These are phyloP conservation scores for Elegia similella DNA, from an alignment of 2,888 invertebrate species.

Conservation along the genomic window DNA sequence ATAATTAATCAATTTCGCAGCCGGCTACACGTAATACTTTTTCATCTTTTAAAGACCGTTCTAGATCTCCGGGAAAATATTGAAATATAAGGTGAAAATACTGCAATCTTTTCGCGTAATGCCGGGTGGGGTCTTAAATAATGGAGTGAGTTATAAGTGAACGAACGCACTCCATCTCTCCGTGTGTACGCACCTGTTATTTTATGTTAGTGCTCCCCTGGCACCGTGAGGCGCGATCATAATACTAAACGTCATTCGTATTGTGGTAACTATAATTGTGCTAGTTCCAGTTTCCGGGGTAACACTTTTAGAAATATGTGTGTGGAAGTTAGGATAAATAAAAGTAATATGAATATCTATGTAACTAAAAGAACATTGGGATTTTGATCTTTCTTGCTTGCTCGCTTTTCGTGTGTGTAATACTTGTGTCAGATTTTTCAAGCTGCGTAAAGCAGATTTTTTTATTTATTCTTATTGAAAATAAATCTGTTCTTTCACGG, in stretches of 20 bases:
- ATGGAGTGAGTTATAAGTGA: conserved; percentile 37
- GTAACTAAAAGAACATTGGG: no score
- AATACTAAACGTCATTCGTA: conserved; percentile 42
- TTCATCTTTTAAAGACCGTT: no score
- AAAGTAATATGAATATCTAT: no score
- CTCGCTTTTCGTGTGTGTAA: no score
- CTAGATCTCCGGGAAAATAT: neutral
- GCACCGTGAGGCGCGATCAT: conserved; percentile 34
- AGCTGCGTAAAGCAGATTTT: no score
- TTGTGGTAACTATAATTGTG: conserved; percentile 29
- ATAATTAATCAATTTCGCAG: neutral
- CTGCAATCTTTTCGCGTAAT: conserved; percentile 19
- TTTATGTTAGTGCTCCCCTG: neutral
- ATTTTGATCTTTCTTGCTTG: no score
- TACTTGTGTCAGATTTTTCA: no score
- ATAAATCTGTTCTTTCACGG: no score
- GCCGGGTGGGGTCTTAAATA: conserved; percentile 29
- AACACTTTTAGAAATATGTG: neutral
- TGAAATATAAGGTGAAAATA: neutral
- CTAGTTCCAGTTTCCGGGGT: neutral
- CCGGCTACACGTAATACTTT: no score
- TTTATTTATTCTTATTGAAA: no score
- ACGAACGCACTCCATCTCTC: conserved; percentile 35
- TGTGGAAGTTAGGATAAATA: neutral
- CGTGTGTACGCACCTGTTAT: conserved; percentile 25